Evolutionary conservation across 2,797 vertebrate species (phyloP).

Genomic region (Cossypha niveicapilla): DNA sequence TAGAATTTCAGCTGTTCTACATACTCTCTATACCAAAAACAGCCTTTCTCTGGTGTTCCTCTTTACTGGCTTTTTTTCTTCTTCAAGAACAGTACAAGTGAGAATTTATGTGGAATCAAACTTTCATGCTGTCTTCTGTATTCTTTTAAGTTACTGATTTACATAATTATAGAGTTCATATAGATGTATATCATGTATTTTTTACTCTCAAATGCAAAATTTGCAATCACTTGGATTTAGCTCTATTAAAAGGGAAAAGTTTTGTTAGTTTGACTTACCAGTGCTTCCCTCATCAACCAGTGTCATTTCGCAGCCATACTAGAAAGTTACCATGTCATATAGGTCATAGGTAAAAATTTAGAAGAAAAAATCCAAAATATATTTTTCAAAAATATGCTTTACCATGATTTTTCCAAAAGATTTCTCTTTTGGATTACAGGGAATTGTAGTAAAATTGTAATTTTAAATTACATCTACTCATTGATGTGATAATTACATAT

Average conservation of each 20-base stretch:
- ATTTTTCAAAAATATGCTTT: neutral
- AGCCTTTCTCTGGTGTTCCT: rapidly evolving
- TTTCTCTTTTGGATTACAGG: neutral
- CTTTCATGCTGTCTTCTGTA: neutral
- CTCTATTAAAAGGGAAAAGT: neutral
- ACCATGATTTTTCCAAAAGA: neutral
- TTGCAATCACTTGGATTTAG: neutral
- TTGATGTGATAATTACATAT: neutral
- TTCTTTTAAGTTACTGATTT: neutral
- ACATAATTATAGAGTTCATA: neutral
- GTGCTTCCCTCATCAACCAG: neutral
- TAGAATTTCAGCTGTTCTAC: neutral
- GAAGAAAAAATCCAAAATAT: rapidly evolving
- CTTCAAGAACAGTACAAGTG: rapidly evolving
- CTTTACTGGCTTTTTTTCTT: neutral
- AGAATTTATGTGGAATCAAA: neutral
- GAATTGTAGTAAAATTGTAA: neutral
- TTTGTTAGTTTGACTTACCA: neutral
- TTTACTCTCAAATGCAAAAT: neutral
- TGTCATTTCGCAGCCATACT: neutral
- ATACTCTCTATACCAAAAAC: neutral
- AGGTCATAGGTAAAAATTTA: neutral
- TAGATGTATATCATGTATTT: neutral
- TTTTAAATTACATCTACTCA: neutral
- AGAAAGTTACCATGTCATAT: neutral